These are phyloP conservation scores for Echinops telfairi DNA, from an alignment of 2,113 vertebrate species.

Conservation along the genomic window DNA sequence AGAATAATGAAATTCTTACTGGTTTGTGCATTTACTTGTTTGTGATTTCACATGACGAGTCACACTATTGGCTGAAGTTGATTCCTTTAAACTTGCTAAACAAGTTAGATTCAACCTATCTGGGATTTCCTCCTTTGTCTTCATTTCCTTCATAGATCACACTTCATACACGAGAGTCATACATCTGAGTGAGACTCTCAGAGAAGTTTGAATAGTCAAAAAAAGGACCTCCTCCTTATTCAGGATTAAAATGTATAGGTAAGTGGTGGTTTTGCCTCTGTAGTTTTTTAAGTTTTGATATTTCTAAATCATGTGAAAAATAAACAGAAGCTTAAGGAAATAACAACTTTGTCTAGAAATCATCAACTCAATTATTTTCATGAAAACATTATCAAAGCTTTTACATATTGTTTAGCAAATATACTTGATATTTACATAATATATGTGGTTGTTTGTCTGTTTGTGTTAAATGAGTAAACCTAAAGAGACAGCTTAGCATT, in stretches of 20 bases:
- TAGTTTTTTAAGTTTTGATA: background rate
- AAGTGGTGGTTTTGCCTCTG: conserved; percentile 44
- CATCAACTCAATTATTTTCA: background rate
- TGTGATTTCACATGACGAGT: conserved; percentile 12
- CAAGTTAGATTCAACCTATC: conserved; percentile 80
- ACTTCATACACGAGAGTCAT: conserved; percentile 40
- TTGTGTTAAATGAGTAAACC: conserved; percentile 13
- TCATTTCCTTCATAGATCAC: conserved; percentile 48
- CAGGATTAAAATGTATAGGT: conserved; percentile 80
- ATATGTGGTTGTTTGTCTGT: background rate
- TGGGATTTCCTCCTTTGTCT: conserved; percentile 77
- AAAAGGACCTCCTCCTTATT: conserved; percentile 45
- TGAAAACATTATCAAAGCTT: background rate
- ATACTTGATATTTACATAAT: conserved; percentile 18
- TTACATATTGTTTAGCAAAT: conserved; percentile 13
- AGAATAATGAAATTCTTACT: conserved; percentile 54
- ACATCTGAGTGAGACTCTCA: conserved; percentile 63
- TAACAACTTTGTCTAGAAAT: background rate
- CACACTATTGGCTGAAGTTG: conserved; percentile 69
- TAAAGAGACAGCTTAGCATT: background rate
- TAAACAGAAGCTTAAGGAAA: conserved; percentile 14
- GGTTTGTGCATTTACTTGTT: conserved; percentile 29
- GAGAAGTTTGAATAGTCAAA: conserved; percentile 51
- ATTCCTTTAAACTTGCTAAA: conserved; percentile 79
- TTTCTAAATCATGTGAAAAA: conserved; percentile 30